Percentiles rank a stretch among this genome's conserved stretches.
These are phyloP conservation scores for Crematogaster levior DNA, from an alignment of 2,888 invertebrate genomes.

Conservation along the genomic window DNA sequence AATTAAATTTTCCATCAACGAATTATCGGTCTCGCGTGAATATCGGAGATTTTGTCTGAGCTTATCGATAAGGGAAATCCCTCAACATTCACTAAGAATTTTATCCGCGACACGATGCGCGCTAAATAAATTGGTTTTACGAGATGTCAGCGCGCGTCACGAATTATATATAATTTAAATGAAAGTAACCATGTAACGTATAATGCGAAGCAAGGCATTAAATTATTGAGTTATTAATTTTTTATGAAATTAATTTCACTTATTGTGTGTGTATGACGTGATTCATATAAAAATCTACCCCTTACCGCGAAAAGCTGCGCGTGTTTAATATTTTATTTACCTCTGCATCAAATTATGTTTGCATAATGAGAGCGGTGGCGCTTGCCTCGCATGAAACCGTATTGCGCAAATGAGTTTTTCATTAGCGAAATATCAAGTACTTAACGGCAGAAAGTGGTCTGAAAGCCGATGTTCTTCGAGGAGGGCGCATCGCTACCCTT, in stretches of 20 bases:
- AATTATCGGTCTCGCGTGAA: slow-evolving; percentile 35
- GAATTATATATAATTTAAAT: slow-evolving; percentile 36
- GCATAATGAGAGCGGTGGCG: slow-evolving; percentile 35
- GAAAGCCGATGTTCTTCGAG: slow-evolving; percentile 20
- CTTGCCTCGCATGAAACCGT: slow-evolving; percentile 20
- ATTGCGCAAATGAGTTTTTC: slow-evolving; percentile 47
- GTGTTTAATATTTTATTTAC: slow-evolving; percentile 49
- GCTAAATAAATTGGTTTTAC: slow-evolving; percentile 25
- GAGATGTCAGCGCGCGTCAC: background rate
- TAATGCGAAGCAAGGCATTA: slow-evolving; percentile 11
- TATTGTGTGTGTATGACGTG: background rate
- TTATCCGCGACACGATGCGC: background rate
- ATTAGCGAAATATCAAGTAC: slow-evolving; percentile 46
- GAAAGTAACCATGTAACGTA: background rate
- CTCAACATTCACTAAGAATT: slow-evolving; percentile 1
- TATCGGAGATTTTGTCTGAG: slow-evolving; percentile 21
- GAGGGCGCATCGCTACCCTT: slow-evolving; percentile 10
- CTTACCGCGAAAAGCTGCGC: background rate
- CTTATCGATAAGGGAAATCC: slow-evolving; percentile 16
- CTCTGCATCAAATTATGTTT: slow-evolving; percentile 43
- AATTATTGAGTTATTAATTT: too few species aligned
- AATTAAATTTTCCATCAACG: slow-evolving; percentile 47
- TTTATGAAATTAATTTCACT: too few species aligned
- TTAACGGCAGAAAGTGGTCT: slow-evolving; percentile 24
- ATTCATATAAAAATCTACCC: background rate